Evolutionary conservation across 1,140 invertebrate species (phyloP), one percentile per base, ranked within the genome.

Genomic region (Ceratitis capitata): DNA sequence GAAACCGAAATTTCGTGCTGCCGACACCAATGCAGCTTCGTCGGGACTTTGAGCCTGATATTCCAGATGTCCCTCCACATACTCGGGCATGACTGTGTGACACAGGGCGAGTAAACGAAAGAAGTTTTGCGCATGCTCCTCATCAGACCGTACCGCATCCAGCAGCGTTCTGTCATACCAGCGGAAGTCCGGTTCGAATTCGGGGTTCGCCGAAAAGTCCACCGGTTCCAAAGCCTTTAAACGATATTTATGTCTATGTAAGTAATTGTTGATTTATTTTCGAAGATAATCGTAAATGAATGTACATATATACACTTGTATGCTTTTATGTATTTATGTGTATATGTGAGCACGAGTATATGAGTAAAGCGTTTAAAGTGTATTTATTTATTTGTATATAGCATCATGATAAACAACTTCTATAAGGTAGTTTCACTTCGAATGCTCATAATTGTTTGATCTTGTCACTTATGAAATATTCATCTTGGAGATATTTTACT

Each of bases 31-130:
- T 1, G 98, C 98, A 69, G 97, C 95, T 93, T 99, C 99, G 93
- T 99, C 99, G 1, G 99, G 99, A 83, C 98, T 99, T 92, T 99
- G 98, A 29, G 99, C 98, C 95, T 98, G 93, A 78, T 93, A 93
- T 85, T 92, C 91, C 23, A 92, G 47, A 1, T 86, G 86, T 88
- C 97, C 97, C 85, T 96, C 95, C 89, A 96, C 97, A 85, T 97
- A 95, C 83, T 98, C 98, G 0, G 98, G 96, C 98, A 99, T 99
- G n/a, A 99, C 98, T 4, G 98, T 99, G 92, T 99, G 98, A 92
- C 98, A 99, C 1, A 98, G 92, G 3, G 98, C 96, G 53, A 99
- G 93, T 45, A 98, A 92, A 35, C 96, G 94, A 93, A 98, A 99
- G 93, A 99, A 99, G 88, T 94, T 95, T 88, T 97, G 95, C 35